Conservation (phyloP, 2,797 vertebrate species). For the Anguilla megastoma region DNA sequence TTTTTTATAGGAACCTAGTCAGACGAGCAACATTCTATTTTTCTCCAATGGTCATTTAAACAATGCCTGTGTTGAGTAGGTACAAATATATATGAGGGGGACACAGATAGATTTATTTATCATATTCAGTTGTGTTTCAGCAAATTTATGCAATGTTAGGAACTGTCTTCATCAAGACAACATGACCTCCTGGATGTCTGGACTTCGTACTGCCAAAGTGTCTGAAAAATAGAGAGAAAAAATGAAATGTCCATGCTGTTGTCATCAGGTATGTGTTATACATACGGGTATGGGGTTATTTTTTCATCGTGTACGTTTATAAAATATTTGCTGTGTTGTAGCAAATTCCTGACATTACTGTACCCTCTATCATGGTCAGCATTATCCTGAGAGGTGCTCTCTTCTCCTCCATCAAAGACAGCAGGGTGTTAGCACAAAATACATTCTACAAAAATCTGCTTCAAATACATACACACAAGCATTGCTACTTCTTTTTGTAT, state of each 20-base stretch:
- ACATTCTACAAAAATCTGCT: not conserved
- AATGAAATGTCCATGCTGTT: not conserved
- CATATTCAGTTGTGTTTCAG: not conserved
- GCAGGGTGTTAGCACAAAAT: not conserved
- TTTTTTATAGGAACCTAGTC: not conserved
- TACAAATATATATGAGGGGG: not conserved
- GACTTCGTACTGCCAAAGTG: constrained; percentile 54
- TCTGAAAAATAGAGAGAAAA: constrained; percentile 34
- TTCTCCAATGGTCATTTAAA: not conserved
- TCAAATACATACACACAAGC: not conserved
- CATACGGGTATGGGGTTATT: not conserved
- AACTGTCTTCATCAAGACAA: constrained; percentile 42
- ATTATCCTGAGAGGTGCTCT: not conserved
- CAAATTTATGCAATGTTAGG: constrained; percentile 1
- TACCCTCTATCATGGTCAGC: not conserved
- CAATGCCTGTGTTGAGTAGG: not conserved
- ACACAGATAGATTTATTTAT: not conserved
- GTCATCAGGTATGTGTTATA: not conserved
- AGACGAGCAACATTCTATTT: not conserved
- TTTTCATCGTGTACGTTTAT: not conserved
- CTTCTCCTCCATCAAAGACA: not conserved
- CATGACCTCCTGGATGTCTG: constrained; percentile 51
- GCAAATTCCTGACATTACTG: not conserved
- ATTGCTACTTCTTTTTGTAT: not conserved
- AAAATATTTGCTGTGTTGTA: not conserved